Base-by-base conservation (phyloP, 2,888 invertebrate species). In the Hypselothyrea guttata region DNA sequence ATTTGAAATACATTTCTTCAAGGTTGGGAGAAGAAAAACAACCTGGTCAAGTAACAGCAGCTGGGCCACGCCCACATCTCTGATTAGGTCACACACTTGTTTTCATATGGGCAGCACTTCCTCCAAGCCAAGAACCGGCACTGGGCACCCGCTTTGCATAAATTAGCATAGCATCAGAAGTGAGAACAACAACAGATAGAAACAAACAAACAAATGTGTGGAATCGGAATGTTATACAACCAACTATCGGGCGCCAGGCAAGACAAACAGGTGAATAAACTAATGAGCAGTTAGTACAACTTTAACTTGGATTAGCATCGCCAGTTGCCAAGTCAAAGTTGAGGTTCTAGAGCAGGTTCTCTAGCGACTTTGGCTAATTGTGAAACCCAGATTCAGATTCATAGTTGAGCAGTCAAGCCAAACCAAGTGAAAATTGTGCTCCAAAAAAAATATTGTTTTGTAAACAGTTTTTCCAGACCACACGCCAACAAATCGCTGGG, bases 91-190 rank as follows among this genome's bases (percentile, higher is more conserved):
- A 72, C 41, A 56, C 40, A 28, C 45, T 63, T 59, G 22, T 28
- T 46, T 38, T 9, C 9, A 34, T 44, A 48, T 30, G 28, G 46
- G n/a, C 35, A 35, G n/a, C 15, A 78, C 67, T 82, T 82, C 79
- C 83, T 75, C 35, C 16, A 46, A 48, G 53, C 53, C 55, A 64
- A 61, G 53, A 73, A 59, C 73, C 67, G 64, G 73, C 75, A 60
- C 65, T 68, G 58, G 73, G 65, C 83, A 66, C 84, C 69, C 62
- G 74, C 75, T 83, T 64, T 65, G 71, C 84, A 78, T 78, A 71
- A 71, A 76, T 78, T 83, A 78, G 71, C 78, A 78, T 83, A 55
- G 9, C 42, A 76, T 71, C 40, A 55, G 58, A 59, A 60, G 59
- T 56, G 53, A 71, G 78, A 77, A 71, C 30, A 78, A 60, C 61